These are phyloP conservation scores for Nomada fabriciana DNA, from an alignment of 2,888 invertebrate species.

Conservation along the genomic window DNA sequence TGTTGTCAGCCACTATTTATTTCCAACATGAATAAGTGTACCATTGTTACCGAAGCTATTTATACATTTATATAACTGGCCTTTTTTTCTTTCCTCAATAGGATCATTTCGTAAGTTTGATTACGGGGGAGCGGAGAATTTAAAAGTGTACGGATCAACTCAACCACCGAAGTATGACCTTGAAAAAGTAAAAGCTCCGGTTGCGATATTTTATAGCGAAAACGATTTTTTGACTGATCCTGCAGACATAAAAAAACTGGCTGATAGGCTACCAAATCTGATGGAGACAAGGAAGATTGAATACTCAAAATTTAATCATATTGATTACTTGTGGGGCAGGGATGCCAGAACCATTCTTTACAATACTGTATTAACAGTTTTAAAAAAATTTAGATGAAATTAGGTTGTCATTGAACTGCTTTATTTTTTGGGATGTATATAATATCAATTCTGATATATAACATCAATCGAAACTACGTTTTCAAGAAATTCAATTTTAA, in stretches of 20 bases:
- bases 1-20: too few species aligned
- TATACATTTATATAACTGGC: neutral
- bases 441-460: slow-evolving; percentile 8
- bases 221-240: slow-evolving; percentile 87
- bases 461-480: neutral
- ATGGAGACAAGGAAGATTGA: slow-evolving; percentile 76
- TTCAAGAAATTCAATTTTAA: neutral
- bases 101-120: slow-evolving; percentile 87
- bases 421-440: slow-evolving; percentile 30
- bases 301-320: slow-evolving; percentile 81
- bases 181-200: slow-evolving; percentile 87
- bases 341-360: slow-evolving; percentile 79
- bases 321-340: slow-evolving; percentile 82
- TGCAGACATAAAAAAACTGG: slow-evolving; percentile 78
- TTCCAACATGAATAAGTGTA: too few species aligned
- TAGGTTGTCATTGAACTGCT: neutral
- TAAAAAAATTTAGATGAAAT: slow-evolving; percentile 65
- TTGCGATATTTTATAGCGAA: slow-evolving; percentile 87
- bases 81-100: slow-evolving; percentile 74
- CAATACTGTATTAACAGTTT: slow-evolving; percentile 71
- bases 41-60: too few species aligned
- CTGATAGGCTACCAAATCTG: slow-evolving; percentile 78
- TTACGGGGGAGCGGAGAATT: slow-evolving; percentile 85
- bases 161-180: slow-evolving; percentile 87
- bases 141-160: slow-evolving; percentile 85